Percentiles rank a stretch among this genome's conserved stretches.
Evolutionary conservation across 2,113 vertebrate species (phyloP).

Genomic region (Nibea coibor): DNA sequence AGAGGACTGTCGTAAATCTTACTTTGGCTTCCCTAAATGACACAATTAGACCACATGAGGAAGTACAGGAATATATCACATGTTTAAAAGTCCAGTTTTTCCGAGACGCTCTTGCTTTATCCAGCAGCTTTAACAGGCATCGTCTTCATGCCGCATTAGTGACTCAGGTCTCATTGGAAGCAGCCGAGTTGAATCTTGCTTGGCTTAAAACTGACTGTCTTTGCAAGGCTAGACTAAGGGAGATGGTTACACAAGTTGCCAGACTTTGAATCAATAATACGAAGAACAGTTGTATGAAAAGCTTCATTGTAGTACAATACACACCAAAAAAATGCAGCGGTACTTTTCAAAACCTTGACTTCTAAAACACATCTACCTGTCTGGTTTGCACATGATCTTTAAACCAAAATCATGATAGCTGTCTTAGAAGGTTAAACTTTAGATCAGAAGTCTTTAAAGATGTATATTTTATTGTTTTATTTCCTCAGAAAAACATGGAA

Average conservation of each 20-base stretch:
- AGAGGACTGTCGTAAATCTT: constrained; percentile 36
- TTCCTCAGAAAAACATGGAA: not conserved
- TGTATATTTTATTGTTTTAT: not conserved
- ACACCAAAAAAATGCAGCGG: not conserved
- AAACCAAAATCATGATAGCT: not conserved
- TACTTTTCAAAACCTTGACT: not conserved
- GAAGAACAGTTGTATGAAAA: not conserved
- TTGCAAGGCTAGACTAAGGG: not conserved
- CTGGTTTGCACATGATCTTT: not conserved
- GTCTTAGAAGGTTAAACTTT: not conserved
- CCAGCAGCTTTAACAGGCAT: not conserved
- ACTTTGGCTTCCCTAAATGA: constrained; percentile 15
- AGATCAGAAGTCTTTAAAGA: not conserved
- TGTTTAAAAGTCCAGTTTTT: not conserved
- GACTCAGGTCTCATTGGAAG: not conserved
- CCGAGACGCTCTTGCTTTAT: not conserved
- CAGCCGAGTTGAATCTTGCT: not conserved
- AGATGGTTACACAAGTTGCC: not conserved
- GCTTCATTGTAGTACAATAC: not conserved
- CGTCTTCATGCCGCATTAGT: not conserved
- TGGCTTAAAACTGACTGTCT: not conserved
- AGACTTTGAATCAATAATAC: not conserved
- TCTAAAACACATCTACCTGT: not conserved
- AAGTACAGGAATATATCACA: constrained; percentile 1
- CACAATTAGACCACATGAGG: not conserved